These are phyloP conservation scores for Picathartes gymnocephalus DNA, from an alignment of 2,113 vertebrate genomes.

Conservation along the genomic window DNA sequence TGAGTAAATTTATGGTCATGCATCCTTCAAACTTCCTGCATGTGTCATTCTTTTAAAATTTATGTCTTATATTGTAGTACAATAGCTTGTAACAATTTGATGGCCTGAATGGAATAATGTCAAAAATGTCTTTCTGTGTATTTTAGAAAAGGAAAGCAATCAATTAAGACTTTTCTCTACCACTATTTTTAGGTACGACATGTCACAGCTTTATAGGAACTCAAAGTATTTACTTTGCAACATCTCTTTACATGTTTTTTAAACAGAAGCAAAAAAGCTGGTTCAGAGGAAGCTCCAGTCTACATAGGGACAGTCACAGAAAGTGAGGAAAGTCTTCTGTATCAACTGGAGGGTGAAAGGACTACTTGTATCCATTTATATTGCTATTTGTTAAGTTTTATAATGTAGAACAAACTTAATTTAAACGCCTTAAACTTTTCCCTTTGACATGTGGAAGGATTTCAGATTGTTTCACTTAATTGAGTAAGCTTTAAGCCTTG, in stretches of 20 bases:
- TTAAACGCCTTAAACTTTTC: not conserved
- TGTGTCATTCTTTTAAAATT: constrained; percentile 20
- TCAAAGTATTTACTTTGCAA: not conserved
- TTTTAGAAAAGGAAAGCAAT: constrained; percentile 6
- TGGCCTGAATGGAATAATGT: constrained; percentile 18
- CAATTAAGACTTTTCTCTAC: not conserved
- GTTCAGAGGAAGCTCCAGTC: not conserved
- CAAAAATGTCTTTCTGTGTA: not conserved
- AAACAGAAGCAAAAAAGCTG: constrained; percentile 16
- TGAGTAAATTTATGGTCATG: not conserved
- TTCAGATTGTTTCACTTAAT: not conserved
- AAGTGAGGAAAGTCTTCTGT: not conserved
- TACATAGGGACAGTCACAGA: not conserved
- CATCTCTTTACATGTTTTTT: constrained; percentile 8
- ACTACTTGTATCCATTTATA: not conserved
- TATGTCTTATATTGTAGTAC: not conserved
- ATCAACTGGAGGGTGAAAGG: not conserved
- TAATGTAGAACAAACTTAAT: not conserved
- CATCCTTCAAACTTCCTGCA: constrained; percentile 38
- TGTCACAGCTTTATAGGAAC: constrained; percentile 16
- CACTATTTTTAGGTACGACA: not conserved
- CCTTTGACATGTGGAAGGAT: not conserved
- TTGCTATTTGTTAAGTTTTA: not conserved
- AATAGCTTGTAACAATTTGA: constrained; percentile 9
- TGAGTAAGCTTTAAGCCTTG: not conserved